Conservation (phyloP, 1,140 invertebrate genomes). For the Bathynomus jamesi region DNA sequence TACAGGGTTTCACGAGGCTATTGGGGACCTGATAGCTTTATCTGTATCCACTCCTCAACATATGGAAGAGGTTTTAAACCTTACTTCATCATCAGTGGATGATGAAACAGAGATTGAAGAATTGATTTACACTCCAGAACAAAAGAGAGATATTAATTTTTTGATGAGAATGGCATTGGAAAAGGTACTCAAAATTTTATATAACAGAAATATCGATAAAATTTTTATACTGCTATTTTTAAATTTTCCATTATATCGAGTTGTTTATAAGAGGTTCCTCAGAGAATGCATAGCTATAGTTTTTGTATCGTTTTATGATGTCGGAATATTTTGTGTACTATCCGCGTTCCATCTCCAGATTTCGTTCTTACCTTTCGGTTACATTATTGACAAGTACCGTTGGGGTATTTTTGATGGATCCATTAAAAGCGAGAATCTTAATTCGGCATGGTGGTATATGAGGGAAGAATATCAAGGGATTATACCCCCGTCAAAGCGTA, state of each 20-base stretch:
- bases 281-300: no score
- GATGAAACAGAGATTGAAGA: no score
- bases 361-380: slow-evolving; percentile 84
- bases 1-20: slow-evolving; percentile 57
- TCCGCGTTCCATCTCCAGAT: no score
- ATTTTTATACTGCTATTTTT: no score
- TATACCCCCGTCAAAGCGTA: slow-evolving; percentile 58
- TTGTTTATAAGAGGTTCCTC: no score
- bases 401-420: slow-evolving; percentile 76
- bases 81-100: no score
- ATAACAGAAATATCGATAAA: background rate
- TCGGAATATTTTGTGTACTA: no score
- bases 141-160: slow-evolving; percentile 42
- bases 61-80: slow-evolving; percentile 41
- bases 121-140: no score
- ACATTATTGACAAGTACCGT: slow-evolving; percentile 77
- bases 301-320: no score
- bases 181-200: slow-evolving; percentile 12
- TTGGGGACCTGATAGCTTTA: slow-evolving; percentile 56
- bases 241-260: no score
- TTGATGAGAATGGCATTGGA: slow-evolving; percentile 43
- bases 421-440: slow-evolving; percentile 60
- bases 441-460: slow-evolving; percentile 65
- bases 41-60: slow-evolving; percentile 63
- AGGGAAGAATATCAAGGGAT: slow-evolving; percentile 65